phyloP scores from a whole-genome alignment of 2,113 vertebrate species.

The Charina bottae region DNA sequence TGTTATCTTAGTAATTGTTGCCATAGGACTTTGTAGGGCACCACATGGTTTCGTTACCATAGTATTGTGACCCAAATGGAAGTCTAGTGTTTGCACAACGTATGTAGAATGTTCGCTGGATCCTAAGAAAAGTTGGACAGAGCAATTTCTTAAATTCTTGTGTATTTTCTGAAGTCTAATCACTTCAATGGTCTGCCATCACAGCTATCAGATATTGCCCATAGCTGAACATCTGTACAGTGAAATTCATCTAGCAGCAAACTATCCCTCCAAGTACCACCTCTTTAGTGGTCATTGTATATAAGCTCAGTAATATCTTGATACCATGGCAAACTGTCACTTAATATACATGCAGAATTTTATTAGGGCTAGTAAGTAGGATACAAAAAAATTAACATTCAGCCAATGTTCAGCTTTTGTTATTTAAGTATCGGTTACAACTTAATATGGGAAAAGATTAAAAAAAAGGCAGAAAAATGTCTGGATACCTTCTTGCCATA shows the following conservation, averaged over 20 bases:
- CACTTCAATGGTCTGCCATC: not conserved
- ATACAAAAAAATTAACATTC: slow-evolving; percentile 1
- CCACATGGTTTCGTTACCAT: slow-evolving; percentile 99
- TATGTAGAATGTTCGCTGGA: slow-evolving; percentile 94
- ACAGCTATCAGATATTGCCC: not conserved
- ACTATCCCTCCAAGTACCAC: not conserved
- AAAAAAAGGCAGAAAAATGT: not conserved
- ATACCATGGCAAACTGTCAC: not conserved
- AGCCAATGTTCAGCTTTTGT: not conserved
- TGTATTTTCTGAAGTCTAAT: not conserved
- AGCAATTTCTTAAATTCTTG: not conserved
- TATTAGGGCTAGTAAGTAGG: not conserved
- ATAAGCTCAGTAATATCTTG: not conserved
- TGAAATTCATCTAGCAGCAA: not conserved
- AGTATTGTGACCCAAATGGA: slow-evolving; percentile 96
- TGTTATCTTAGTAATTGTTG: slow-evolving; percentile 98
- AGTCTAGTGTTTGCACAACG: slow-evolving; percentile 96
- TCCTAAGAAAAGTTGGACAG: slow-evolving; percentile 69
- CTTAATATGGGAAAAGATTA: slow-evolving; percentile 2
- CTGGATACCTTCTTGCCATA: slow-evolving; percentile 92
- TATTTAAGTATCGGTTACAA: not conserved
- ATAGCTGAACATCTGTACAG: not conserved
- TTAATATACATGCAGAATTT: not conserved
- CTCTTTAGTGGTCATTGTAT: not conserved
- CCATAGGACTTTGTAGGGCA: slow-evolving; percentile 96